Evolutionary conservation across 2,797 vertebrate species (phyloP).

Genomic region (Acanthurus tractus): DNA sequence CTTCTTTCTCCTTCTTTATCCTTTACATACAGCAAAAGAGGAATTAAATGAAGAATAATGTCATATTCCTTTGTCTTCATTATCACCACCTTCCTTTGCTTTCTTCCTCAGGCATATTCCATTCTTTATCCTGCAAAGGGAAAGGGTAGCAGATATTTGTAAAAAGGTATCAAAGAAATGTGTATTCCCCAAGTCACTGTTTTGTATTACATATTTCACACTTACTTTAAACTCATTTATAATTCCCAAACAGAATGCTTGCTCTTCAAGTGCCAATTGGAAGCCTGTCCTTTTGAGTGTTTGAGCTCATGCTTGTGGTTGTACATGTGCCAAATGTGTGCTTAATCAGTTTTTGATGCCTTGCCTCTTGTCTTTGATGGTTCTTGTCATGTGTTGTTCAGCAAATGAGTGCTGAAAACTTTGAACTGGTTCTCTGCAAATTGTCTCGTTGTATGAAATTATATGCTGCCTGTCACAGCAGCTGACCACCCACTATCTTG

Average conservation of each 20-base stretch:
- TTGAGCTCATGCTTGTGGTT: neutral
- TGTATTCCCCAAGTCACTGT: neutral
- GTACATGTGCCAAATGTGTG: slow-evolving; percentile 14
- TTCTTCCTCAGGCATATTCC: slow-evolving; percentile 6
- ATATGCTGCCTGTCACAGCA: slow-evolving; percentile 22
- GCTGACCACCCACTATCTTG: neutral
- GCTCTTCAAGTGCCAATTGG: slow-evolving; percentile 30
- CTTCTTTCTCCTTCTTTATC: neutral
- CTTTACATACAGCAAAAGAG: neutral
- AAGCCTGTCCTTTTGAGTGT: slow-evolving; percentile 6
- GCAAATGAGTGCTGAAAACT: slow-evolving; percentile 47
- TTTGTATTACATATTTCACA: slow-evolving; percentile 20
- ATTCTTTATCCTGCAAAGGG: slow-evolving; percentile 27
- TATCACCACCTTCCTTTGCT: neutral
- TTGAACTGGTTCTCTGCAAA: slow-evolving; percentile 32
- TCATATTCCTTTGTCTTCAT: slow-evolving; percentile 1
- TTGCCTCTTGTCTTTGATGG: slow-evolving; percentile 61
- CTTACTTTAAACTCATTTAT: slow-evolving; percentile 28
- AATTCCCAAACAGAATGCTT: slow-evolving; percentile 20
- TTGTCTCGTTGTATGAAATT: slow-evolving; percentile 13
- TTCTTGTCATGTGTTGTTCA: slow-evolving; percentile 47
- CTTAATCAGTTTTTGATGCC: slow-evolving; percentile 51
- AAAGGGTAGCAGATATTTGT: slow-evolving; percentile 10
- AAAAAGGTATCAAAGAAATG: neutral
- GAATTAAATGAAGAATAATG: slow-evolving; percentile 8